Conservation (phyloP, 2,113 vertebrate genomes). For the Periophthalmodon schlosseri region DNA sequence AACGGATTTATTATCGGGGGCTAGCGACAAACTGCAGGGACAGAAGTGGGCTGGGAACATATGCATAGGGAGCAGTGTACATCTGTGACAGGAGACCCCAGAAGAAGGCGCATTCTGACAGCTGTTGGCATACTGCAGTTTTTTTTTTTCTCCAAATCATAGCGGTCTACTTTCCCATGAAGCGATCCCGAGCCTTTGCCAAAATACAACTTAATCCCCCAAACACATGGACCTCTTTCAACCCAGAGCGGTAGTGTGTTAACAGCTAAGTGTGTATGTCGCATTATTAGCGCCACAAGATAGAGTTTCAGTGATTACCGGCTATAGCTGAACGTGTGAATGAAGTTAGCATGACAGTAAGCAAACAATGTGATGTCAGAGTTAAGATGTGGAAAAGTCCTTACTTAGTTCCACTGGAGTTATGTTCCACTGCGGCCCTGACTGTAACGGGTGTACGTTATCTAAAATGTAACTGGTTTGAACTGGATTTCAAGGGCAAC, state of each 20-base stretch:
- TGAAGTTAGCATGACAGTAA: not conserved
- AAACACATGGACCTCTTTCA: conserved; percentile 3
- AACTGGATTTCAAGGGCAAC: not conserved
- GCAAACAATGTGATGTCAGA: not conserved
- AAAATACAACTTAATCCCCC: conserved; percentile 11
- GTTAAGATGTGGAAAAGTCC: not conserved
- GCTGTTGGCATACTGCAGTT: conserved; percentile 48
- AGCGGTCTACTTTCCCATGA: conserved; percentile 63
- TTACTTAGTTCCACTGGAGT: too few relatives aligned
- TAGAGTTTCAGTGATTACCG: not conserved
- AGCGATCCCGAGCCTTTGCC: conserved; percentile 32
- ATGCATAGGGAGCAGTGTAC: conserved; percentile 18
- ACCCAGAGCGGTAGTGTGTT: conserved; percentile 15
- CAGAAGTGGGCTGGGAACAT: conserved; percentile 30
- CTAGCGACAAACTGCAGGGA: conserved; percentile 23
- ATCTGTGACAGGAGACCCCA: conserved; percentile 47
- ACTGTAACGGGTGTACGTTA: not conserved
- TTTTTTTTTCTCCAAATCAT: conserved; percentile 25
- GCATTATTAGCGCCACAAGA: not conserved
- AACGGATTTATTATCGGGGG: conserved; percentile 32
- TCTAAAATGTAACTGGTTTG: not conserved
- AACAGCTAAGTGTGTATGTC: conserved; percentile 30
- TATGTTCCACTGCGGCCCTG: not conserved
- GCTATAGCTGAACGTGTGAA: not conserved
- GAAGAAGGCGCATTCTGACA: conserved; percentile 43